A percentile compares a stretch with the other conserved stretches of the same genome.
Evolutionary conservation across 1,140 invertebrate genomes (phyloP).

Genomic region (Holotrichia oblita): DNA sequence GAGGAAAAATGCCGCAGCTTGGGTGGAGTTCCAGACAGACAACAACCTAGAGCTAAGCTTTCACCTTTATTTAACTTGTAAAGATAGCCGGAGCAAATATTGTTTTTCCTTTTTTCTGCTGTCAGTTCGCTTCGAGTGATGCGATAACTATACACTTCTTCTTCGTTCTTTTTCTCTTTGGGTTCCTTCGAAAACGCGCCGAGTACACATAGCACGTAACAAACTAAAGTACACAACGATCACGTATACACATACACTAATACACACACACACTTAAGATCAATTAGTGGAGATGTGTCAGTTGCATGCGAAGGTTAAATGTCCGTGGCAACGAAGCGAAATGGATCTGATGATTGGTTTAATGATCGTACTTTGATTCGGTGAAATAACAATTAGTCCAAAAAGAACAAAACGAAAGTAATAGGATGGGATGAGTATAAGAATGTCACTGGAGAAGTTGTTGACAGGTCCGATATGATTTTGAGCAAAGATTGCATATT

Average conservation of each 20-base stretch:
- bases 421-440: too few species aligned
- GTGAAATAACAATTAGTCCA: conserved; percentile 6
- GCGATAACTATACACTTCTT: neutral
- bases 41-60: conserved; percentile 19
- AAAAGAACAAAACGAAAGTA: neutral
- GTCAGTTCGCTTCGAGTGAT: conserved; percentile 6
- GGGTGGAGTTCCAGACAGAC: neutral
- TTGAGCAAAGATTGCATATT: too few species aligned
- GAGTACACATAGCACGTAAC: neutral
- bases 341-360: conserved; percentile 6
- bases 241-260: neutral
- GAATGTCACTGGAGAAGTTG: too few species aligned
- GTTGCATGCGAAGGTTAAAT: conserved; percentile 23
- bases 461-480: too few species aligned
- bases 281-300: conserved; percentile 31
- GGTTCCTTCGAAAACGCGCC: neutral
- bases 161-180: neutral
- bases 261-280: neutral
- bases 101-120: neutral
- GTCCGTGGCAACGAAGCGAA: conserved; percentile 3
- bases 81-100: conserved; percentile 24
- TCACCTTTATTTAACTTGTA: conserved; percentile 35
- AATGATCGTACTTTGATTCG: conserved; percentile 1
- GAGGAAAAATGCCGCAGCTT: neutral
- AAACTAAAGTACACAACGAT: too few species aligned